A percentile compares a stretch with the other conserved stretches of the same genome.
phyloP scores from a whole-genome alignment of 2,113 vertebrate species.

The Ciconia boyciana region DNA sequence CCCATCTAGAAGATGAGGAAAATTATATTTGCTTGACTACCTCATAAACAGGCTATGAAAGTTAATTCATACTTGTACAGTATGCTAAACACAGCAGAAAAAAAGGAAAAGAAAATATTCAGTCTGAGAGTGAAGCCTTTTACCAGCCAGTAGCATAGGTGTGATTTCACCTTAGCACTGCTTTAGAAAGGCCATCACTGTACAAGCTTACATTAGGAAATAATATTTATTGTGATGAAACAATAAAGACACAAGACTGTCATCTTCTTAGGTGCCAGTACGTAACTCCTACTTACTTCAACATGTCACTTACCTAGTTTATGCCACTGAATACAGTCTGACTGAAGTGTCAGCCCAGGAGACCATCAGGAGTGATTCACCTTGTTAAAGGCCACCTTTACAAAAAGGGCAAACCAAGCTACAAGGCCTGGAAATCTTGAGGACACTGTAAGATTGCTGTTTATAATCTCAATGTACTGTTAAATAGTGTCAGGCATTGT shows the following conservation, averaged over 20 bases:
- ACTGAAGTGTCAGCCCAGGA: background rate
- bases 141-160: background rate
- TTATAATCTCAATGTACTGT: background rate
- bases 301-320: background rate
- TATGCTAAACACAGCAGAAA: background rate
- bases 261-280: background rate
- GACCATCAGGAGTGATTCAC: background rate
- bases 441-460: background rate
- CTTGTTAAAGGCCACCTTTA: background rate
- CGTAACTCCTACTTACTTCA: background rate
- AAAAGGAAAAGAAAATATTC: no score
- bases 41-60: background rate
- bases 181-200: background rate
- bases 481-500: background rate
- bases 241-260: background rate
- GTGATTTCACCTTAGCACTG: background rate
- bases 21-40: conserved; percentile 7
- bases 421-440: background rate
- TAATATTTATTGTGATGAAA: background rate
- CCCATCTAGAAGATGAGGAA: background rate
- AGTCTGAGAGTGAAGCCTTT: background rate
- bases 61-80: background rate
- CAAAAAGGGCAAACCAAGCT: background rate
- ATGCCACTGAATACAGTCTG: background rate
- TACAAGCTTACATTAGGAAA: background rate